Evolutionary conservation across 2,797 vertebrate genomes (phyloP).

Genomic region (Lithobates pipiens): DNA sequence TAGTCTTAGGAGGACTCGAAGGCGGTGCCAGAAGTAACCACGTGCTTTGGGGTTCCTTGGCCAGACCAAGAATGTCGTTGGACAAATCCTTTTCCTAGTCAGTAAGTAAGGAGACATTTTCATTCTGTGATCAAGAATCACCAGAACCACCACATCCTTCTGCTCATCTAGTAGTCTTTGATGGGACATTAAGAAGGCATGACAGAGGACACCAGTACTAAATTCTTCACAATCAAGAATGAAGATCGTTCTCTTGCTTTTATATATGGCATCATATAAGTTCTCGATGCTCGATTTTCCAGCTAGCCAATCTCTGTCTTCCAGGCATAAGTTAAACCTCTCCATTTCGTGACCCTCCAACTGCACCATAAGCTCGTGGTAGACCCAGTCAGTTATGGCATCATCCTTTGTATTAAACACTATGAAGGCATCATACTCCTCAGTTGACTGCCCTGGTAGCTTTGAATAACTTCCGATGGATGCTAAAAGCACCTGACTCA

Average conservation of each 20-base stretch:
- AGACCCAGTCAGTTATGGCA: constrained; percentile 87
- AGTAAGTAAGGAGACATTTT: constrained; percentile 84
- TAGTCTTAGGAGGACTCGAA: constrained; percentile 77
- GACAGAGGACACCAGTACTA: constrained; percentile 79
- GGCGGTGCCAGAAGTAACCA: constrained; percentile 83
- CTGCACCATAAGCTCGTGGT: constrained; percentile 79
- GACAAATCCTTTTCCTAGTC: constrained; percentile 85
- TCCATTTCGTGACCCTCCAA: constrained; percentile 74
- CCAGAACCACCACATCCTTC: constrained; percentile 81
- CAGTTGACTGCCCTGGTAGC: constrained; percentile 63
- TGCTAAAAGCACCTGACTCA: constrained; percentile 81
- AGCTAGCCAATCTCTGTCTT: constrained; percentile 88
- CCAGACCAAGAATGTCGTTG: constrained; percentile 84
- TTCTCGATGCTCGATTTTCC: constrained; percentile 86
- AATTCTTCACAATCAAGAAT: constrained; percentile 76
- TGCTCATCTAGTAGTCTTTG: constrained; percentile 89
- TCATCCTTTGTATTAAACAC: constrained; percentile 82
- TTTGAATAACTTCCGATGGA: constrained; percentile 70
- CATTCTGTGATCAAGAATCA: constrained; percentile 79
- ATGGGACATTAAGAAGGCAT: constrained; percentile 87
- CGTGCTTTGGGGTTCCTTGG: constrained; percentile 82
- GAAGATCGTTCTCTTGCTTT: constrained; percentile 85
- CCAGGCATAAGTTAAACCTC: constrained; percentile 83
- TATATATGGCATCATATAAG: constrained; percentile 82
- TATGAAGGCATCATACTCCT: constrained; percentile 83